phyloP scores from a whole-genome alignment of 2,113 vertebrate genomes.

The Poicephalus gulielmi region DNA sequence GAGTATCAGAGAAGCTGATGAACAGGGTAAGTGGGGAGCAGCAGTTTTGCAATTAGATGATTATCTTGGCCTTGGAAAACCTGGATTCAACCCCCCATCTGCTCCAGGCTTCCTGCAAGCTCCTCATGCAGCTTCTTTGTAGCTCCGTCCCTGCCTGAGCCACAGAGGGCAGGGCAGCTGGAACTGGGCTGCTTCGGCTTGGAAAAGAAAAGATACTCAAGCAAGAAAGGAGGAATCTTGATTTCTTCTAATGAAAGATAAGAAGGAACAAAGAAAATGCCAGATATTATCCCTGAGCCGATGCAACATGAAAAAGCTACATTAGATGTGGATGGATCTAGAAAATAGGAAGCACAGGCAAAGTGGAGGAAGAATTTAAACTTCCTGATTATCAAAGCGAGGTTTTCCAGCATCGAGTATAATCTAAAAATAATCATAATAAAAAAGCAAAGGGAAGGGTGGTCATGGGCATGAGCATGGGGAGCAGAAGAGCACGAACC shows the following conservation, averaged over 20 bases:
- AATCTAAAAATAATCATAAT: conserved; percentile 22
- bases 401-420: background rate
- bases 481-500: background rate
- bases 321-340: background rate
- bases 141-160: background rate
- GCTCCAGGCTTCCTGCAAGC: background rate
- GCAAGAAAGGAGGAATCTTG: background rate
- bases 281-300: background rate
- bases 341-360: background rate
- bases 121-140: background rate
- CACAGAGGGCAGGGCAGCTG: background rate
- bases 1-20: background rate
- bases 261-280: background rate
- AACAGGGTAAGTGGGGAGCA: background rate
- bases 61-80: conserved; percentile 12
- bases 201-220: background rate
- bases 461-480: background rate
- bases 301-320: background rate
- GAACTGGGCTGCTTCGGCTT: background rate
- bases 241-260: background rate
- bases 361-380: conserved; percentile 17
- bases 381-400: conserved; percentile 27
- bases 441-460: background rate
- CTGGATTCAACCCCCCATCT: background rate
- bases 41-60: background rate